phyloP scores from a whole-genome alignment of 1,140 invertebrate genomes.

The Aricia agestis region DNA sequence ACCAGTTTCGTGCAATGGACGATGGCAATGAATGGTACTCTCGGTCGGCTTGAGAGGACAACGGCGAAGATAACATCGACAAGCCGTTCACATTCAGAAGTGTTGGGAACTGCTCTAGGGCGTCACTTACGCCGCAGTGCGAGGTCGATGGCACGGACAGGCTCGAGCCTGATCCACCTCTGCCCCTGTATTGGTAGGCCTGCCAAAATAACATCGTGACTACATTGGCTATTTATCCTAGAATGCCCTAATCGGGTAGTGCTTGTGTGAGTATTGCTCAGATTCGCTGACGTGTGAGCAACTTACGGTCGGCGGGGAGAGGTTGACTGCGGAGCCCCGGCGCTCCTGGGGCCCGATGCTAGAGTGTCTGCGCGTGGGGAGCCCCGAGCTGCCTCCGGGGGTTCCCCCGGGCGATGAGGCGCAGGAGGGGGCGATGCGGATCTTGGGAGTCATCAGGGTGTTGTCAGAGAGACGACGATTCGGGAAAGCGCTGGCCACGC shows the following conservation, averaged over 20 bases:
- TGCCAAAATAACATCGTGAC: slow-evolving; percentile 68
- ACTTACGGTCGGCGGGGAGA: slow-evolving; percentile 91
- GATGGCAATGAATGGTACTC: slow-evolving; percentile 57
- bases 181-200: slow-evolving; percentile 70
- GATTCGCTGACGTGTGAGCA: background rate
- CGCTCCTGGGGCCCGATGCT: slow-evolving; percentile 92
- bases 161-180: slow-evolving; percentile 82
- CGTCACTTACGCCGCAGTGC: slow-evolving; percentile 78
- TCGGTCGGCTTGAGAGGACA: slow-evolving; percentile 59
- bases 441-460: slow-evolving; percentile 93
- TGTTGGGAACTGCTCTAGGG: slow-evolving; percentile 42
- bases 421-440: slow-evolving; percentile 89
- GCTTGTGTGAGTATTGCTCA: background rate
- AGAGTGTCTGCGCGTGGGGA: slow-evolving; percentile 91
- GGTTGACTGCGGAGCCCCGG: slow-evolving; percentile 88
- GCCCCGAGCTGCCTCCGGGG: slow-evolving; percentile 81
- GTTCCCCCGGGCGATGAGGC: slow-evolving; percentile 90
- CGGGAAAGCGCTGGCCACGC: slow-evolving; percentile 87
- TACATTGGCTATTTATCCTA: slow-evolving; percentile 31
- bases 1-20: slow-evolving; percentile 65
- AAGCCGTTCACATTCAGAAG: slow-evolving; percentile 63
- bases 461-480: slow-evolving; percentile 93
- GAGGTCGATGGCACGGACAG: slow-evolving; percentile 84
- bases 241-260: slow-evolving; percentile 5
- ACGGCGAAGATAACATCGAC: slow-evolving; percentile 58